Conservation (phyloP, 2,113 vertebrate genomes). For the Rissa tridactyla region DNA sequence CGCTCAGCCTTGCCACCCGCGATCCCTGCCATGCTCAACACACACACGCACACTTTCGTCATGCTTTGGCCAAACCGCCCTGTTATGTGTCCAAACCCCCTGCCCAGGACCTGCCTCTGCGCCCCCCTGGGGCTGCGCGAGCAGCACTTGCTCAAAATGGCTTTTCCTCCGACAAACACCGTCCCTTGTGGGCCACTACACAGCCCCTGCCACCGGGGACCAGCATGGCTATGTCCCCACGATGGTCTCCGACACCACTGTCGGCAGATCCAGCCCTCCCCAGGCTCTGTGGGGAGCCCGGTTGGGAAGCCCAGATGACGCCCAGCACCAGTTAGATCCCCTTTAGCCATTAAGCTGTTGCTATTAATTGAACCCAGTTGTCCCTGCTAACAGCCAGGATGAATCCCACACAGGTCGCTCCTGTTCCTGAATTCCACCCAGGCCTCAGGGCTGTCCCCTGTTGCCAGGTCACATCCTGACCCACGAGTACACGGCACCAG, state of each 20-base stretch:
- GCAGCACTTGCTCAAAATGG: not conserved
- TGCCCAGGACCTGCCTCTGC: not conserved
- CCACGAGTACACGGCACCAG: rapidly evolving
- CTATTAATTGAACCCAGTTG: not conserved
- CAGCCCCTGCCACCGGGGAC: not conserved
- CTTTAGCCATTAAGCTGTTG: not conserved
- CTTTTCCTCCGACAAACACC: not conserved
- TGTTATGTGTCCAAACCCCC: not conserved
- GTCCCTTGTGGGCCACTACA: not conserved
- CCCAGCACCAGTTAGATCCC: not conserved
- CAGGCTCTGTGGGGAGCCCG: not conserved
- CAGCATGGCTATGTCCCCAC: not conserved
- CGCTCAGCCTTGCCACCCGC: rapidly evolving
- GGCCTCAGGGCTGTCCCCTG: not conserved
- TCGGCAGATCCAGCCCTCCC: not conserved
- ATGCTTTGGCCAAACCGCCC: not conserved
- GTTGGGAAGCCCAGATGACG: not conserved
- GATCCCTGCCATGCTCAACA: not conserved
- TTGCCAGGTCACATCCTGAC: not conserved
- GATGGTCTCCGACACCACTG: not conserved
- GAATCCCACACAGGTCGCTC: not conserved
- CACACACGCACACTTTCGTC: no score
- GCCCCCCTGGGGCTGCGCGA: rapidly evolving
- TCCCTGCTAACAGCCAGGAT: not conserved
- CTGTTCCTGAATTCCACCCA: not conserved